These are phyloP conservation scores for Poecilia latipinna DNA, from an alignment of 2,113 vertebrate genomes.

Conservation along the genomic window DNA sequence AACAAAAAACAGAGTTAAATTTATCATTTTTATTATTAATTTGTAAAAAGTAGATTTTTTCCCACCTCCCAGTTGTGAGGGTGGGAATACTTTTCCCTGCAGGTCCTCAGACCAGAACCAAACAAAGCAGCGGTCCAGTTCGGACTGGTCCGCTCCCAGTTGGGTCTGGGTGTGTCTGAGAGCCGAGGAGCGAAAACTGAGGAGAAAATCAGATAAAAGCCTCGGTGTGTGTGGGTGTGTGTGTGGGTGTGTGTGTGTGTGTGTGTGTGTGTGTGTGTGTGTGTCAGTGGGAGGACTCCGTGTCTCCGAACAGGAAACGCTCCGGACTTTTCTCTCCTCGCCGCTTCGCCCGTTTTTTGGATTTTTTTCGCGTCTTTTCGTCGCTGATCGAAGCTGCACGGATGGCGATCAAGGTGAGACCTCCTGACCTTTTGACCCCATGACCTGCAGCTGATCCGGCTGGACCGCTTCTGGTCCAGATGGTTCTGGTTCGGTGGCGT, in stretches of 20 bases:
- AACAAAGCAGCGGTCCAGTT: not conserved
- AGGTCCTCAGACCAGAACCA: not conserved
- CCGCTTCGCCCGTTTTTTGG: not conserved
- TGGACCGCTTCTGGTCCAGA: too few relatives aligned
- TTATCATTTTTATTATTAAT: too few relatives aligned
- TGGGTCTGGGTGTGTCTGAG: not conserved
- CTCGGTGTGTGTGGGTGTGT: not conserved
- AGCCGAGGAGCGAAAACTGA: too few relatives aligned
- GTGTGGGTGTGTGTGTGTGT: constrained; percentile 3
- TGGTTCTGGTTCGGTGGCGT: too few relatives aligned
- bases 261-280: not conserved
- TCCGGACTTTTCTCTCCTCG: constrained; percentile 8
- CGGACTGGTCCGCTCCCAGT: constrained; percentile 15
- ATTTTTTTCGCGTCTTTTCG: not conserved
- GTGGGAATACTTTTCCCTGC: not conserved
- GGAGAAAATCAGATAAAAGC: too few relatives aligned
- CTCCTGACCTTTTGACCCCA: not conserved
- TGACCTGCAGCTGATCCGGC: not conserved
- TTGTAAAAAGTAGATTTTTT: too few relatives aligned
- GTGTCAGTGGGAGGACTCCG: constrained; percentile 32
- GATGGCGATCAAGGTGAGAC: constrained; percentile 53
- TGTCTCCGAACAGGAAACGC: constrained; percentile 31
- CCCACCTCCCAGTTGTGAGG: not conserved
- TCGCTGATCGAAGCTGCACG: not conserved
- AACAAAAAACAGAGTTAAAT: too few relatives aligned